Evolutionary conservation across 2,113 vertebrate genomes (phyloP), one percentile per base, ranked within the genome.

Genomic region (Illadopsis cleaveri): DNA sequence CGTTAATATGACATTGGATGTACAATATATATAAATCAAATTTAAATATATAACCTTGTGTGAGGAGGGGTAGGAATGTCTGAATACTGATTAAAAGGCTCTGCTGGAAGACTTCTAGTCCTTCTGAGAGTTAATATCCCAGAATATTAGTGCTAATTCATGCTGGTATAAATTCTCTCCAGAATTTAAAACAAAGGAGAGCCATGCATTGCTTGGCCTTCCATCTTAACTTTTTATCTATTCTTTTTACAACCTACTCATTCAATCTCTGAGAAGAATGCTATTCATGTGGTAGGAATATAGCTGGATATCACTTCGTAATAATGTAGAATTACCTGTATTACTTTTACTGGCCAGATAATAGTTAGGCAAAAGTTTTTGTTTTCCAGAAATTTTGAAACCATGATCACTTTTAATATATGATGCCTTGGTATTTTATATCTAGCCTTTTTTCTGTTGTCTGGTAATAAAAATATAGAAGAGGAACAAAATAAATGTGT

Each of bases 211-310:
- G 2, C 23, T 37, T 84, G 35, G 2, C 4, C 11, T 81, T 50
- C 30, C 19, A 64, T 69, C 4, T 37, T 51, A 38, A 35, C 6
- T 8, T n/a, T 68, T 54, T 50, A 2, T 8, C 15, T n/a, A 1
- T 57, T 78, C 16, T 33, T 69, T 31, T 3, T 20, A 23, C 28
- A 30, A 79, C 3, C 15, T 62, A 37, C 6, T 31, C 0, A 0
- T 45, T 87, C 12, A 4, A 44, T 57, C 25, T 56, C 71, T 20
- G 9, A 45, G 10, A 40, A 69, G 23, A 65, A 75, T 64, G 44
- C 35, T 64, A 35, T 24, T 64, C 20, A 20, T 47, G 19, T 17
- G 6, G n/a, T 30, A 70, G 65, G 68, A 71, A 37, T 21, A 1
- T 15, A 69, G 4, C 8, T 62, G 33, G 12, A 20, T 79, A 37